Evolutionary conservation across 2,113 vertebrate species (phyloP).

Genomic region (Lepisosteus osseus): DNA sequence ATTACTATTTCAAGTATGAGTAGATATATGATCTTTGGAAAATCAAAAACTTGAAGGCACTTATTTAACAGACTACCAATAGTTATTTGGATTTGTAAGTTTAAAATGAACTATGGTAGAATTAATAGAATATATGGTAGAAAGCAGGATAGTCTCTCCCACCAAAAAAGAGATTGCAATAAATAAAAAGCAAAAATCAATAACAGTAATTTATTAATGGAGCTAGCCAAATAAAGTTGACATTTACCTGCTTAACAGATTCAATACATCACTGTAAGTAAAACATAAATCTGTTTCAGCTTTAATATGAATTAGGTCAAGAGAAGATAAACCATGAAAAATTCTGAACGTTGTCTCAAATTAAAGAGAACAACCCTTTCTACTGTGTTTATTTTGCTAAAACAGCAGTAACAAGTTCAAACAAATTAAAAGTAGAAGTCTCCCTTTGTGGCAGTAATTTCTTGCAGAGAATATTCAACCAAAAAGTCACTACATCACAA

Average conservation of each 20-base stretch:
- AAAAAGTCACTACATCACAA: slow-evolving; percentile 54
- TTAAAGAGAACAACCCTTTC: slow-evolving; percentile 21
- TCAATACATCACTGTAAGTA: slow-evolving; percentile 54
- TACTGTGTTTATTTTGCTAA: slow-evolving; percentile 42
- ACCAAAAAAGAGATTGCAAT: slow-evolving; percentile 32
- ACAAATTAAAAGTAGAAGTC: slow-evolving; percentile 52
- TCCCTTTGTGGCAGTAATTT: slow-evolving; percentile 54
- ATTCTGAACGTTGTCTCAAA: slow-evolving; percentile 24
- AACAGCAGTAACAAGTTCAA: slow-evolving; percentile 57
- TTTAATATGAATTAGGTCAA: slow-evolving; percentile 33
- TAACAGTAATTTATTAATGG: slow-evolving; percentile 59
- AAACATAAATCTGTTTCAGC: slow-evolving; percentile 41
- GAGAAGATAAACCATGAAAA: background rate
- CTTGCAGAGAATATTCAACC: slow-evolving; percentile 60
- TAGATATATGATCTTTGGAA: slow-evolving; percentile 52
- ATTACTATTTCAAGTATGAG: slow-evolving; percentile 60
- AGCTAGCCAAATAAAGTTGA: slow-evolving; percentile 57
- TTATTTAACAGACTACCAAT: slow-evolving; percentile 59
- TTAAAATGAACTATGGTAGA: slow-evolving; percentile 57
- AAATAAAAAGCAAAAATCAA: slow-evolving; percentile 56
- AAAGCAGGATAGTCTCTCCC: slow-evolving; percentile 52
- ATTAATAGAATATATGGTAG: slow-evolving; percentile 34
- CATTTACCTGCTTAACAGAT: slow-evolving; percentile 59
- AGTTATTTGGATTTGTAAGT: slow-evolving; percentile 58
- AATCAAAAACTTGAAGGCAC: slow-evolving; percentile 52